These are phyloP conservation scores for Plumapathes pennacea DNA, from an alignment of 92 coral and sea anemone species.

Conservation along the genomic window DNA sequence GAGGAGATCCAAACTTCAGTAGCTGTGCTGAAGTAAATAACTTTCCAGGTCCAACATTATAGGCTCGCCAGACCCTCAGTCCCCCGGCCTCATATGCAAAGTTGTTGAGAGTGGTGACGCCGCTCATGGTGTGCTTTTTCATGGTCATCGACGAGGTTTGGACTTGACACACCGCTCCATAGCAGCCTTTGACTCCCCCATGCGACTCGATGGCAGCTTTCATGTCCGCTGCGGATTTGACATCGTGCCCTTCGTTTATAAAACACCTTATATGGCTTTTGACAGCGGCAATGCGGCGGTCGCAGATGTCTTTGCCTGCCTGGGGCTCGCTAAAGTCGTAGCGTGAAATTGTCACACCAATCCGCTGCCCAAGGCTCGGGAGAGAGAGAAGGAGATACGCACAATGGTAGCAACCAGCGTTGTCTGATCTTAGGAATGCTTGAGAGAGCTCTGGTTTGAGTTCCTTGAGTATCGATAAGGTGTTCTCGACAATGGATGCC, in stretches of 20 bases:
- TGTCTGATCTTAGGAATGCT: conserved; percentile 2
- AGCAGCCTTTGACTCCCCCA: conserved; percentile 26
- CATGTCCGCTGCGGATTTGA: conserved; percentile 14
- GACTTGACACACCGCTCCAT: background rate
- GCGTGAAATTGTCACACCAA: conserved; percentile 1
- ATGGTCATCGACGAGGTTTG: conserved; percentile 3
- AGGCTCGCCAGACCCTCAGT: conserved; percentile 20
- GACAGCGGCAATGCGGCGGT: conserved; percentile 10
- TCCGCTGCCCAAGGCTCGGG: conserved; percentile 4
- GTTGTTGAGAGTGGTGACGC: conserved; percentile 25
- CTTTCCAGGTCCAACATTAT: conserved; percentile 16
- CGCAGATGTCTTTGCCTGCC: conserved; percentile 9
- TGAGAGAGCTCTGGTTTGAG: background rate
- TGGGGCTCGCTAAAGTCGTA: conserved; percentile 16
- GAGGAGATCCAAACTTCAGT: conserved; percentile 3
- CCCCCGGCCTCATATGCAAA: conserved; percentile 8
- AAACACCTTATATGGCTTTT: conserved; percentile 13
- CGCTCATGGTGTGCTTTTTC: conserved; percentile 16
- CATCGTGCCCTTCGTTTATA: conserved; percentile 22
- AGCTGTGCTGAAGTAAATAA: conserved; percentile 1
- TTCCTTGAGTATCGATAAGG: conserved; percentile 1
- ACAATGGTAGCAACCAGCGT: conserved; percentile 11
- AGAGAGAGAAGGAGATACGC: background rate
- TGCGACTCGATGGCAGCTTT: conserved; percentile 8
- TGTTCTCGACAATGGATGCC: background rate